Evolutionary conservation across 2,113 vertebrate genomes (phyloP).

Genomic region (Anthoscopus minutus): DNA sequence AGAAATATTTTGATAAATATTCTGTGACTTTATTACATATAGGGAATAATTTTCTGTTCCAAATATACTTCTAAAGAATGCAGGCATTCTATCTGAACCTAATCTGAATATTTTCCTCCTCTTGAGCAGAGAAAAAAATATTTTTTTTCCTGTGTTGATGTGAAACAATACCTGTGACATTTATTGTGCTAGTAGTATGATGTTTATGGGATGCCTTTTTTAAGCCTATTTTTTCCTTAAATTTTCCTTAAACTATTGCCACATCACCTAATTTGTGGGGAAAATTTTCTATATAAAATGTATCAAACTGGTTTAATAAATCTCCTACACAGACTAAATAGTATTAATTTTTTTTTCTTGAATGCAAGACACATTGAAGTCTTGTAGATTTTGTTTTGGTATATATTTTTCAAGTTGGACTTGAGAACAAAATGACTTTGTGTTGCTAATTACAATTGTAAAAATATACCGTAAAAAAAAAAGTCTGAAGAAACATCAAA

Average conservation of each 20-base stretch:
- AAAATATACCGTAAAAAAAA: not conserved
- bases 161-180: not conserved
- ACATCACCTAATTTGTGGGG: not conserved
- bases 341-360: not conserved
- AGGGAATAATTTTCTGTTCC: not conserved
- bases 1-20: conserved; percentile 23
- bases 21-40: not conserved
- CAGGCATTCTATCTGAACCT: not conserved
- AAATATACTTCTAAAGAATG: conserved; percentile 8
- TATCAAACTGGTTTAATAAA: conserved; percentile 30
- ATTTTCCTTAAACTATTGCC: conserved; percentile 6
- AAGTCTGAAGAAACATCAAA: not conserved
- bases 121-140: not conserved
- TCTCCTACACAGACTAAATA: not conserved
- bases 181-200: not conserved
- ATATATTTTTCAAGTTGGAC: not conserved
- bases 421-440: not conserved
- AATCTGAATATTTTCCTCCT: not conserved
- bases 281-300: conserved; percentile 6
- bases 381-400: not conserved
- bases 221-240: not conserved
- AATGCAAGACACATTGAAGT: not conserved
- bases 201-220: not conserved
- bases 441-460: not conserved
- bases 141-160: not conserved